Base-by-base conservation (phyloP, 1,140 invertebrate genomes). In the Drosophila pallidifrons region DNA sequence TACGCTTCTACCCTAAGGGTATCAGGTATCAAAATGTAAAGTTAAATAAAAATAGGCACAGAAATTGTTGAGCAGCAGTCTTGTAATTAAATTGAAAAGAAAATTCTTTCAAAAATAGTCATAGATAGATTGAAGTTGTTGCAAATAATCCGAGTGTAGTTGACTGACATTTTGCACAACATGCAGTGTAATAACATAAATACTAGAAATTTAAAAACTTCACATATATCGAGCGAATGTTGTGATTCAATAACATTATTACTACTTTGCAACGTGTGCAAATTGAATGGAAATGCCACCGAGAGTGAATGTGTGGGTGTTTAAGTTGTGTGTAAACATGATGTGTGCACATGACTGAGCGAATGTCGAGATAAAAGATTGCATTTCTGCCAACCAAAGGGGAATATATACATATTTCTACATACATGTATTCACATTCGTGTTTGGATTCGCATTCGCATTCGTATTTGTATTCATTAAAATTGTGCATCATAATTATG, bases 171-270 rank as follows among this genome's bases (percentile, higher is more conserved):
- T 38, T 8, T 38, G 8, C 35, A 47, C 45, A 47, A 47, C 1
- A 16, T 47, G 47, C n/a, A 49, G n/a, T 32, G 5, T 0, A 13
- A 43, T 43, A n/a, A n/a, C n/a, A n/a, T n/a, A 7, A 43, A 13
- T 13, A 43, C 8, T 25, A 30, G 30, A 25, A 25, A 25, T 25
- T 25, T 25, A 25, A 25, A 25, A 25, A 25, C 20, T 25, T 25
- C 20, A 25, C 20, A 25, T 25, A 43, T 58, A 16, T 58, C 28
- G 20, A 54, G 13, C 47, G 15, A 61, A 61, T 46, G 8, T 6
- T 54, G 10, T 41, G 49, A 65, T 65, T 55, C 25, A 49, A 47
- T 66, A 58, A 41, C 43, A 49, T 16, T 66, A 51, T 43, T 66
- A 30, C 6, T 66, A 30, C 6, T 13, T 43, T 41, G 16, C 25